phyloP scores from a whole-genome alignment of 2,113 vertebrate species.

The Orycteropus afer region DNA sequence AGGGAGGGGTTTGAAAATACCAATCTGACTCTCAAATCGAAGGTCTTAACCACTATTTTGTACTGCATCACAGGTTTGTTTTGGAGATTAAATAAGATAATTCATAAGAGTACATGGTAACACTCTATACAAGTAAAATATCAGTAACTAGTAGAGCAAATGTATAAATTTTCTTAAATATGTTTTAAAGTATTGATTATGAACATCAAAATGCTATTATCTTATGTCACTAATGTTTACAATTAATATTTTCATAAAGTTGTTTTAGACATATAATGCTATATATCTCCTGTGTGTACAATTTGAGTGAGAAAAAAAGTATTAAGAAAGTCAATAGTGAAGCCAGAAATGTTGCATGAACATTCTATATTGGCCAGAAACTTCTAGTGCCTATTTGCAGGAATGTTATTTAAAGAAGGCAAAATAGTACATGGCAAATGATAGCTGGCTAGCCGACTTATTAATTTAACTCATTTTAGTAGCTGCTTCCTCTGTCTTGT shows the following conservation, averaged over 20 bases:
- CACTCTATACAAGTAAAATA: neutral
- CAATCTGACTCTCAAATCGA: neutral
- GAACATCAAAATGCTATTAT: neutral
- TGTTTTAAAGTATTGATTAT: neutral
- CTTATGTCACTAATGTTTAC: neutral
- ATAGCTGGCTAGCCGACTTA: neutral
- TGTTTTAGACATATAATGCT: neutral
- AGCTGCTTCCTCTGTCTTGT: slow-evolving; percentile 35
- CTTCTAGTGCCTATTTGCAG: neutral
- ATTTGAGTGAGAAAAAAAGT: neutral
- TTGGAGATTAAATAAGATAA: neutral
- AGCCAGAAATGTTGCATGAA: neutral
- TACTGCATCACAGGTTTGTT: neutral
- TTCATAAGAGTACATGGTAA: neutral
- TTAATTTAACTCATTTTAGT: slow-evolving; percentile 12
- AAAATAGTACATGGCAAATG: neutral
- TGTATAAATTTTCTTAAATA: neutral
- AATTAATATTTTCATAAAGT: slow-evolving; percentile 2
- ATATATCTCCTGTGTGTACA: neutral
- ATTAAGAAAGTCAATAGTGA: neutral
- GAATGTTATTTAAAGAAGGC: slow-evolving; percentile 14
- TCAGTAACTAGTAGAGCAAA: neutral
- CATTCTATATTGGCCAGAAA: neutral
- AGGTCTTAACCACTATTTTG: neutral
- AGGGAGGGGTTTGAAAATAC: neutral